Conservation (phyloP, 2,113 vertebrate species). For the Oreochromis niloticus region DNA sequence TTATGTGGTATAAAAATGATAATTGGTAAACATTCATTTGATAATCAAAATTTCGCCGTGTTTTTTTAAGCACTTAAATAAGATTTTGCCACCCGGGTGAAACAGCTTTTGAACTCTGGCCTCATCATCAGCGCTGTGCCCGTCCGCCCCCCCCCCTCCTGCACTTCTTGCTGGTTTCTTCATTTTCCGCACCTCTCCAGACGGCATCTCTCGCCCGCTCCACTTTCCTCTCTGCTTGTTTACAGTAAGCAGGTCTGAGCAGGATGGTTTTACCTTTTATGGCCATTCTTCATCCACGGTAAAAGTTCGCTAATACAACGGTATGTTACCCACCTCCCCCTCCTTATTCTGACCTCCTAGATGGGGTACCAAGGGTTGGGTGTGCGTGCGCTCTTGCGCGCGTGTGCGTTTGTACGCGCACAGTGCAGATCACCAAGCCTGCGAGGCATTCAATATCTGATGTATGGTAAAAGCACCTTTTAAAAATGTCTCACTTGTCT, state of each 20-base stretch:
- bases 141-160: neutral
- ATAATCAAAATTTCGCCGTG: neutral
- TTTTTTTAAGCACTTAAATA: neutral
- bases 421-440: neutral
- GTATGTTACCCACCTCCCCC: slow-evolving; percentile 51
- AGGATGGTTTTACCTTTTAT: slow-evolving; percentile 71
- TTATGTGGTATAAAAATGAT: neutral
- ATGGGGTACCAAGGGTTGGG: slow-evolving; percentile 38
- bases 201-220: slow-evolving; percentile 53
- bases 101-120: neutral
- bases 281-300: slow-evolving; percentile 66
- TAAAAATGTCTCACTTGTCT: slow-evolving; percentile 49
- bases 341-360: slow-evolving; percentile 51
- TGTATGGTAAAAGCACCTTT: slow-evolving; percentile 51
- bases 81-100: neutral
- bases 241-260: slow-evolving; percentile 70
- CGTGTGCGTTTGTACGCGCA: neutral
- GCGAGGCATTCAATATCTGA: slow-evolving; percentile 7
- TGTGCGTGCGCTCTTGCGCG: neutral
- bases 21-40: neutral
- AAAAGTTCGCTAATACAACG: slow-evolving; percentile 65
- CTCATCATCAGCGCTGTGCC: neutral
- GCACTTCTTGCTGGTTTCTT: slow-evolving; percentile 1
- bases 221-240: slow-evolving; percentile 63
- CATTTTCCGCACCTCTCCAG: slow-evolving; percentile 57